Conservation (phyloP, 2,113 vertebrate genomes). For the Dipodomys stephensi region DNA sequence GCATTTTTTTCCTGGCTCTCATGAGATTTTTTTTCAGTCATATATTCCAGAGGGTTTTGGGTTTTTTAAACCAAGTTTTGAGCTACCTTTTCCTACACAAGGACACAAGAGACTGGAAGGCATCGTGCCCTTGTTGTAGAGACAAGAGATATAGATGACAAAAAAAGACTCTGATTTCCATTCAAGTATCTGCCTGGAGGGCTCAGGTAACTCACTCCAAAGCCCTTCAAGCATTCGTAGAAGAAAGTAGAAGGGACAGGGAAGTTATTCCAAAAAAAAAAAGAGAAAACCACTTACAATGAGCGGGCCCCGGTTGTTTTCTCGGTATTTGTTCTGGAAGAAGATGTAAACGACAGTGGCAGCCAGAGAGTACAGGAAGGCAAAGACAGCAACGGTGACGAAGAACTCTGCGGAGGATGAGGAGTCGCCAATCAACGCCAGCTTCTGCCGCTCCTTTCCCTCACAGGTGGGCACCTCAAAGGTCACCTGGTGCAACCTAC, state of each 20-base stretch:
- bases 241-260: background rate
- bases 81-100: background rate
- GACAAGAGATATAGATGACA: background rate
- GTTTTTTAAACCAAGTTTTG: background rate
- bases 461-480: constrained; percentile 96
- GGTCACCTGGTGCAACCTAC: constrained; percentile 95
- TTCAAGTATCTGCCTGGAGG: background rate
- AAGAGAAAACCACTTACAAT: constrained; percentile 91
- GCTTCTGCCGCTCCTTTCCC: constrained; percentile 90
- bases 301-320: constrained; percentile 95
- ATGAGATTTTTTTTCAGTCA: background rate
- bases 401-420: constrained; percentile 99
- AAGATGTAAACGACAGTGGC: constrained; percentile 97
- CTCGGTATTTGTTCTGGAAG: constrained; percentile 97
- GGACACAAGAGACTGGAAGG: background rate
- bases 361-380: constrained; percentile 96
- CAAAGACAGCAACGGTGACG: constrained; percentile 97
- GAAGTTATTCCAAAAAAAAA: background rate
- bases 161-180: background rate
- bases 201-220: background rate
- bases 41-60: background rate
- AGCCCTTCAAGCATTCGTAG: background rate
- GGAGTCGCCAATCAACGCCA: constrained; percentile 95
- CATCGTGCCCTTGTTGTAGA: background rate
- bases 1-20: background rate